Conservation (phyloP, 2,797 vertebrate species). For the Lophura swinhoii region DNA sequence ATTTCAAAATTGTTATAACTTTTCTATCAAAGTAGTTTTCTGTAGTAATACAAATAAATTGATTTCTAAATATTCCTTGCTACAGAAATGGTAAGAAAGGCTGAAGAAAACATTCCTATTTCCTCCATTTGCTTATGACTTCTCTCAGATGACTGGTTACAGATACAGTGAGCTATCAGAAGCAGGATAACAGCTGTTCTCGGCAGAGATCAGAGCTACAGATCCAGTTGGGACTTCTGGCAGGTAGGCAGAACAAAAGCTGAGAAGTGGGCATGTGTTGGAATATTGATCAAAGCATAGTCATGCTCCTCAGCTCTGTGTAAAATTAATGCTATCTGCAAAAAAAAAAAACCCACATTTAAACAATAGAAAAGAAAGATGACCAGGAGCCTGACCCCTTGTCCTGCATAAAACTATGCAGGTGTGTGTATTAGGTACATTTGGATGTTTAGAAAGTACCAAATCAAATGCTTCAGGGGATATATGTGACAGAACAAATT, state of each 20-base stretch:
- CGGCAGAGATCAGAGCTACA: background rate
- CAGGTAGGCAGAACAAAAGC: background rate
- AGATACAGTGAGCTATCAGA: background rate
- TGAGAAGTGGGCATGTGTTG: accelerated
- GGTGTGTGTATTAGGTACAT: background rate
- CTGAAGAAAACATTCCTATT: background rate
- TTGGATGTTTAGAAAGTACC: background rate
- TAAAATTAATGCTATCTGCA: background rate
- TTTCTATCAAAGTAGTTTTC: background rate
- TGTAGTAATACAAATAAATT: background rate
- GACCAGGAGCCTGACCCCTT: background rate
- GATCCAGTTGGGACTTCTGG: background rate
- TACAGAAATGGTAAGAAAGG: background rate
- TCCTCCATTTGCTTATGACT: background rate
- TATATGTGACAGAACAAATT: background rate
- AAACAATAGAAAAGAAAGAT: background rate
- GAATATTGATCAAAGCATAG: background rate
- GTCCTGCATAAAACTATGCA: background rate
- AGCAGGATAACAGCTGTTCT: background rate
- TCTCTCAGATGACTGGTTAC: background rate
- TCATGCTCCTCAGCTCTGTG: background rate
- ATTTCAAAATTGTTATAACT: background rate
- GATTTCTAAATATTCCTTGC: background rate
- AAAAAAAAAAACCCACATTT: background rate
- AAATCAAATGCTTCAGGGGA: background rate